phyloP scores from a whole-genome alignment of 2,888 invertebrate genomes.

The Meiosimyza platycephala region DNA sequence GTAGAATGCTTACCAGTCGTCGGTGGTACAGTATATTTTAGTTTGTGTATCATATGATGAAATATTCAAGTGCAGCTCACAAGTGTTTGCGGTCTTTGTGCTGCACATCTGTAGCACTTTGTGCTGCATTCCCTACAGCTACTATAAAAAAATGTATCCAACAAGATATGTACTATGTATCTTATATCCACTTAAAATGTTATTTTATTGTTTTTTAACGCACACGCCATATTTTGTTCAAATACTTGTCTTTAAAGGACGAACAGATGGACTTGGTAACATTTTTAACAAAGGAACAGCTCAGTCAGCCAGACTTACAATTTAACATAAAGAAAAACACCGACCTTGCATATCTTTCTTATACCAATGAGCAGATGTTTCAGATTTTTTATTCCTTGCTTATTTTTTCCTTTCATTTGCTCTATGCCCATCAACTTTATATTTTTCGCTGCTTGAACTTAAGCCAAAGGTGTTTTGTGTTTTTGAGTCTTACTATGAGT shows the following conservation, averaged over 20 bases:
- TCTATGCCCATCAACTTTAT: background rate
- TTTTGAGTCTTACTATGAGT: background rate
- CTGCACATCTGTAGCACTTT: too few species aligned
- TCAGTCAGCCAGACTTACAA: constrained; percentile 1
- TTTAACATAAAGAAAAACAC: constrained; percentile 29
- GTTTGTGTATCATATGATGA: too few species aligned
- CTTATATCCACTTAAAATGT: constrained; percentile 29
- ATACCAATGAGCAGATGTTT: constrained; percentile 40
- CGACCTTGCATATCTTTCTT: constrained; percentile 9
- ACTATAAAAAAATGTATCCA: background rate
- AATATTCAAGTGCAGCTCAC: too few species aligned
- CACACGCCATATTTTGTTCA: constrained; percentile 42
- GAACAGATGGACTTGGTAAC: constrained; percentile 3
- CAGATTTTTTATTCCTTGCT: constrained; percentile 15
- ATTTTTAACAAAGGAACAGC: background rate
- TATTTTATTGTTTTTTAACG: constrained; percentile 39
- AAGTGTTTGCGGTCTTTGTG: constrained; percentile 2
- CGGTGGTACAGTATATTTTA: too few species aligned
- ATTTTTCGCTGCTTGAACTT: constrained; percentile 28
- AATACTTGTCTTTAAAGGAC: constrained; percentile 29
- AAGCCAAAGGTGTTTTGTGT: constrained; percentile 26
- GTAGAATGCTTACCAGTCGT: too few species aligned
- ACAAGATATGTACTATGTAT: constrained; percentile 3
- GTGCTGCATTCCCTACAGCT: too few species aligned
- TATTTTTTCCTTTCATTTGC: background rate